Conservation (phyloP, 2,888 invertebrate species). For the Acleris literana region DNA sequence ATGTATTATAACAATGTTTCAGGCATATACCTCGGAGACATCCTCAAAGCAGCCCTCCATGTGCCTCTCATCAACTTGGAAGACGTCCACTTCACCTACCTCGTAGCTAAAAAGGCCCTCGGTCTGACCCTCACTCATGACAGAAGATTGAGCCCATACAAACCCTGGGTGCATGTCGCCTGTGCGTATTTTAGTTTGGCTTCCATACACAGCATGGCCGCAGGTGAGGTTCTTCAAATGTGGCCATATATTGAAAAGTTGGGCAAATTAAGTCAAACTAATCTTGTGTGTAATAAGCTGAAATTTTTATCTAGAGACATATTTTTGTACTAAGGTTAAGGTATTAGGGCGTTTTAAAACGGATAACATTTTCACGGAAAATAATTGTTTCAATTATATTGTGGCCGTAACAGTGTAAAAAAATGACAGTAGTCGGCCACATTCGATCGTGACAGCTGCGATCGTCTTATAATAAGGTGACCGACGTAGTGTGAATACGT, state of each 20-base stretch:
- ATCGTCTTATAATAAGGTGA: too few species aligned
- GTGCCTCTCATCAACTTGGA: conserved; percentile 87
- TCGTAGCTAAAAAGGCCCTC: conserved; percentile 83
- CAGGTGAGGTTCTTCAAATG: conserved; percentile 49
- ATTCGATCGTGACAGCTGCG: too few species aligned
- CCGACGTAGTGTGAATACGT: too few species aligned
- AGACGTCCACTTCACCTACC: conserved; percentile 88
- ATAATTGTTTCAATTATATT: too few species aligned
- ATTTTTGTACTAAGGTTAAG: conserved; percentile 48
- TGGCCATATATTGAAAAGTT: conserved; percentile 52
- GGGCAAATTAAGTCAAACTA: conserved; percentile 34
- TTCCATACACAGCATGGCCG: conserved; percentile 55
- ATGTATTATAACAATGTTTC: conserved; percentile 41
- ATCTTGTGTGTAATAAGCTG: conserved; percentile 48
- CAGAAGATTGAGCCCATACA: conserved; percentile 74
- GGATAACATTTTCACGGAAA: not conserved
- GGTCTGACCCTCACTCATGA: conserved; percentile 82
- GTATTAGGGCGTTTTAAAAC: not conserved
- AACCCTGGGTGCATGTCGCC: conserved; percentile 48
- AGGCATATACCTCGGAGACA: conserved; percentile 60
- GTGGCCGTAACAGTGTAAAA: too few species aligned
- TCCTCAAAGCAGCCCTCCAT: conserved; percentile 80
- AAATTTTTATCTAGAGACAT: conserved; percentile 48
- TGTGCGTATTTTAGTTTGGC: conserved; percentile 63
- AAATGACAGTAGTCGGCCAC: too few species aligned